Percentiles rank a stretch among this genome's conserved stretches.
These are phyloP conservation scores for Tylochromis polylepis DNA, from an alignment of 2,113 vertebrate species.

Conservation along the genomic window DNA sequence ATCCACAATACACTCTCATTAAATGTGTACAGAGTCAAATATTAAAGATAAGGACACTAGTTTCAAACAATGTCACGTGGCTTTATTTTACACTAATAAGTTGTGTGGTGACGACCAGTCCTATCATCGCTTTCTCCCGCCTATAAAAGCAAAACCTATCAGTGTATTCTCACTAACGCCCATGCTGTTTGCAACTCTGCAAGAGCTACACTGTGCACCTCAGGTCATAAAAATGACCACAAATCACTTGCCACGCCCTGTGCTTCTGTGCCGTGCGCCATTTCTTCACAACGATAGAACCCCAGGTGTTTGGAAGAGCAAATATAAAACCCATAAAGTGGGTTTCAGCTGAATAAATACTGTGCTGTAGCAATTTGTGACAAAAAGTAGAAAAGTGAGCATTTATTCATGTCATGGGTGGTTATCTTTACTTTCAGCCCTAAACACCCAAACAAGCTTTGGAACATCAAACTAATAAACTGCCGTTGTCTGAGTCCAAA, in stretches of 20 bases:
- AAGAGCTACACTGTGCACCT: slow-evolving; percentile 13
- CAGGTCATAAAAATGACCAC: slow-evolving; percentile 37
- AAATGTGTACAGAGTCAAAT: neutral
- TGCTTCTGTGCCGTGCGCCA: slow-evolving; percentile 7
- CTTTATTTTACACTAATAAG: neutral
- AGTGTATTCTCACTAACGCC: slow-evolving; percentile 30
- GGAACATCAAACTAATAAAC: neutral
- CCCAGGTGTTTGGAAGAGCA: slow-evolving; percentile 29
- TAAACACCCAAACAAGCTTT: neutral
- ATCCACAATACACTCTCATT: neutral
- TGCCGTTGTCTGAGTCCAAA: neutral
- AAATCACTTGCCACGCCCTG: slow-evolving; percentile 28
- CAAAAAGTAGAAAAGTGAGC: neutral
- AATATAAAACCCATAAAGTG: slow-evolving; percentile 14
- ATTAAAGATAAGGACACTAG: neutral
- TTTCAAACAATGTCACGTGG: neutral
- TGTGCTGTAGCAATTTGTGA: neutral
- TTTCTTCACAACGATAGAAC: slow-evolving; percentile 33
- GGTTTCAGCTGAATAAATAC: neutral
- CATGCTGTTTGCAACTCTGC: slow-evolving; percentile 6
- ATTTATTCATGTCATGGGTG: slow-evolving; percentile 16
- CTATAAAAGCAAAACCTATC: neutral
- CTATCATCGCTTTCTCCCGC: neutral
- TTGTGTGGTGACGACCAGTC: neutral
- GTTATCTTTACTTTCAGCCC: slow-evolving; percentile 7